Evolutionary conservation across 2,888 invertebrate species (phyloP), one percentile per base, ranked within the genome.

Genomic region (Ditylenchus weischeri): DNA sequence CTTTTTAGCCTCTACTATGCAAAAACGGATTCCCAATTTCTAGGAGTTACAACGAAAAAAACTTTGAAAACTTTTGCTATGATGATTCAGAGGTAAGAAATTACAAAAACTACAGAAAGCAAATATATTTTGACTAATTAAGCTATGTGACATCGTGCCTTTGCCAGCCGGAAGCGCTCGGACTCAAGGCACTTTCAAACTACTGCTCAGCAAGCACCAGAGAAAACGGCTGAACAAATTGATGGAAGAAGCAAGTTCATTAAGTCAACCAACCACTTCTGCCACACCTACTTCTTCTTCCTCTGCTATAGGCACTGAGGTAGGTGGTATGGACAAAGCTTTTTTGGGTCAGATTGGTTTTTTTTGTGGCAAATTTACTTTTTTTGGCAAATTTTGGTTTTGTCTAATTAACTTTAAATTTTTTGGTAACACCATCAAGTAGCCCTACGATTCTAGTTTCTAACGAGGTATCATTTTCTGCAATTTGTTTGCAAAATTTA

Each of bases 181-280:
- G 11, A 29, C 54, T 21, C 54, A 54, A 54, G 54, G 54, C 13
- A 23, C 29, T 29, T 54, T 54, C 54, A 54, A 54, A 54, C n/a
- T 54, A 43, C 43, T 43, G 43, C 43, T 43, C 43, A 43, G 43
- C 8, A 43, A 43, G 15, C 43, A 43, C 54, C 54, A 29, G 10
- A 23, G 21, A n/a, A 54, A 29, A 54, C 54, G 29, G n/a, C 29
- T 54, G 15, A 29, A 21, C 54, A 54, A 54, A 15, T 15, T 43
- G 43, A 43, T 13, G 43, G 43, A 43, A 43, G 43, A 43, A 8
- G 43, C 43, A 43, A 43, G 43, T 43, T 43, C 43, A 10, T 43
- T 15, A 2, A 43, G 15, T 15, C 43, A 43, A 15, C 43, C 11
- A 1, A 43, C 43, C 11, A 10, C 43, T 43, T 10, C 43, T 13